Evolutionary conservation across 2,113 vertebrate genomes (phyloP).

Genomic region (Colistium nudipinnis): DNA sequence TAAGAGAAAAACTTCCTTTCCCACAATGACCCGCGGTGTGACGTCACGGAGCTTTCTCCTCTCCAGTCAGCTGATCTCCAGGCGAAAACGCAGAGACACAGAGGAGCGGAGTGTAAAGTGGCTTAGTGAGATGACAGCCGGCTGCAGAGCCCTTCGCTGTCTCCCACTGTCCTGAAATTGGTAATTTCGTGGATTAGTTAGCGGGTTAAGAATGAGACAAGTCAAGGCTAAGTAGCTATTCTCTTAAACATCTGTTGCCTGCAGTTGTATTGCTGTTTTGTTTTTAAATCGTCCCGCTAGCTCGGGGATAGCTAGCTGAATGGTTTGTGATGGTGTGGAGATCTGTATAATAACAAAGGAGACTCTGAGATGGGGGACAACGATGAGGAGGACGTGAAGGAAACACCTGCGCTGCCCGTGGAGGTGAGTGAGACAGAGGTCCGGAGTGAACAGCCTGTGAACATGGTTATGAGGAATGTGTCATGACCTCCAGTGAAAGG

Average conservation of each 20-base stretch:
- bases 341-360: not conserved
- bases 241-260: not conserved
- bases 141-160: rapidly evolving
- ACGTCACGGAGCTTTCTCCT: not conserved
- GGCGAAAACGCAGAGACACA: not conserved
- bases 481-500: too few relatives aligned
- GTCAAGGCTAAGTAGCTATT: not conserved
- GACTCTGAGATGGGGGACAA: constrained; percentile 55
- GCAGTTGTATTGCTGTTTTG: not conserved
- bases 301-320: not conserved
- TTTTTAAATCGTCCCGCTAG: not conserved
- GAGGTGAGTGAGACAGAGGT: constrained; percentile 71
- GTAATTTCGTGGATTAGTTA: not conserved
- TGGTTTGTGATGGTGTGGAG: constrained; percentile 10
- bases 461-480: too few relatives aligned
- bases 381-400: constrained; percentile 39
- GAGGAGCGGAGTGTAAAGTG: not conserved
- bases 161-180: rapidly evolving
- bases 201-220: not conserved
- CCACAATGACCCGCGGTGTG: constrained; percentile 19
- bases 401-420: constrained; percentile 73
- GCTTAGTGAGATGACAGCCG: not conserved
- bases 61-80: constrained; percentile 37
- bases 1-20: constrained; percentile 3
- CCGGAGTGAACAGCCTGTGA: too few relatives aligned